phyloP scores from a whole-genome alignment of 2,113 vertebrate genomes.

The Chaetops frenatus region DNA sequence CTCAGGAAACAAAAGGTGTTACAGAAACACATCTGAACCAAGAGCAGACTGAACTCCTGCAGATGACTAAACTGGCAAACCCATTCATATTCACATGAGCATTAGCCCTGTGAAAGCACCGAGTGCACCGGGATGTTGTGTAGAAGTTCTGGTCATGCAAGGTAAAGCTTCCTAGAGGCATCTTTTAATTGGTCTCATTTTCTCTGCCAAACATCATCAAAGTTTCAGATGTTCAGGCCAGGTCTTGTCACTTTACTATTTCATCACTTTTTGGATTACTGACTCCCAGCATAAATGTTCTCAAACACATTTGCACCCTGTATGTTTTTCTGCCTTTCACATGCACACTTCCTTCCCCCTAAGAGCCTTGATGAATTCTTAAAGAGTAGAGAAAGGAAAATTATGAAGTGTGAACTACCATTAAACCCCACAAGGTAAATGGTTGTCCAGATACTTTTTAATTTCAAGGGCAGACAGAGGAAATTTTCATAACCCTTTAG shows the following conservation, averaged over 20 bases:
- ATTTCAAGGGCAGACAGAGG: neutral
- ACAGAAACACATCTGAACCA: neutral
- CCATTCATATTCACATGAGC: slow-evolving; percentile 12
- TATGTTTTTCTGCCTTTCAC: neutral
- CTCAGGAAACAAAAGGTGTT: slow-evolving; percentile 4
- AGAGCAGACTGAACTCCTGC: neutral
- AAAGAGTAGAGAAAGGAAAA: neutral
- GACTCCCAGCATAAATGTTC: neutral
- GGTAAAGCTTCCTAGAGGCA: slow-evolving; percentile 50
- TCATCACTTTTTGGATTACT: slow-evolving; percentile 44
- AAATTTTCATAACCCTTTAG: neutral
- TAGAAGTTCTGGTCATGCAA: slow-evolving; percentile 33
- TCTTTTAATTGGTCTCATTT: slow-evolving; percentile 30
- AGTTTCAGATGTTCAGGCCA: slow-evolving; percentile 65
- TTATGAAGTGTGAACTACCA: neutral
- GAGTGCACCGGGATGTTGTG: neutral
- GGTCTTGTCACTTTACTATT: slow-evolving; percentile 62
- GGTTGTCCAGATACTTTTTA: neutral
- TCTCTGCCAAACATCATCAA: slow-evolving; percentile 61
- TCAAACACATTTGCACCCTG: neutral
- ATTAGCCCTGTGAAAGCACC: neutral
- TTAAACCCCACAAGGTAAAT: neutral
- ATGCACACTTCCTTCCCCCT: neutral
- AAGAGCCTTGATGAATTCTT: neutral
- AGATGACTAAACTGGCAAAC: slow-evolving; percentile 12